Conservation (phyloP, 2,888 invertebrate genomes). For the Agrotis segetum region DNA sequence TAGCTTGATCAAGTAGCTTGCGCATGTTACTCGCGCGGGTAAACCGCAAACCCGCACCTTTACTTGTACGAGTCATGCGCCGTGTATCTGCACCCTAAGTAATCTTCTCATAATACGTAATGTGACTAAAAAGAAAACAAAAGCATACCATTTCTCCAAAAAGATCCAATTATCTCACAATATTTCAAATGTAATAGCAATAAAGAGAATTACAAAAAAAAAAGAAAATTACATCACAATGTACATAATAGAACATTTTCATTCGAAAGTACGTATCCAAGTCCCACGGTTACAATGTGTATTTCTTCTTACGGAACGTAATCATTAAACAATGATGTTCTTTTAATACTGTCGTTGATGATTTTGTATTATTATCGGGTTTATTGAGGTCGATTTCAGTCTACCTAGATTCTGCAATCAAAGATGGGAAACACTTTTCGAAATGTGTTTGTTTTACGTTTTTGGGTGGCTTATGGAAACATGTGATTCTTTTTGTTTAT, state of each 20-base stretch:
- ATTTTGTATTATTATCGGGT: slow-evolving; percentile 12
- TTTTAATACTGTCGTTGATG: slow-evolving; percentile 39
- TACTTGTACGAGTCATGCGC: too few relatives aligned
- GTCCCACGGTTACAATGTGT: slow-evolving; percentile 34
- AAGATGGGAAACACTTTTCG: neutral
- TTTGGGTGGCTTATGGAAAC: too few relatives aligned
- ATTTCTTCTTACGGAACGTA: slow-evolving; percentile 31
- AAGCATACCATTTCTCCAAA: slow-evolving; percentile 2
- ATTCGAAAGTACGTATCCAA: slow-evolving; percentile 36
- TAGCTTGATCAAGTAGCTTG: too few relatives aligned
- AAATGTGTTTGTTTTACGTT: too few relatives aligned
- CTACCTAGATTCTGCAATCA: slow-evolving; percentile 8
- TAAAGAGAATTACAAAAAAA: too few relatives aligned
- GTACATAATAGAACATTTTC: slow-evolving; percentile 33
- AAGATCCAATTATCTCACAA: neutral
- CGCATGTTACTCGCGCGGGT: too few relatives aligned
- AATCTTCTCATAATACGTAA: neutral
- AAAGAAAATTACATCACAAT: slow-evolving; percentile 46
- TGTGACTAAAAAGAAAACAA: neutral
- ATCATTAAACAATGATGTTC: slow-evolving; percentile 40
- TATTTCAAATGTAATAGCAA: neutral
- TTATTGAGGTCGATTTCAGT: slow-evolving; percentile 27
- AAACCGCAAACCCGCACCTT: too few relatives aligned
- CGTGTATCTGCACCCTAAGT: too few relatives aligned
- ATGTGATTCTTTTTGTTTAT: too few relatives aligned